Evolutionary conservation across 2,888 invertebrate genomes (phyloP), one percentile per base, ranked within the genome.

Genomic region (Cetonia aurata): DNA sequence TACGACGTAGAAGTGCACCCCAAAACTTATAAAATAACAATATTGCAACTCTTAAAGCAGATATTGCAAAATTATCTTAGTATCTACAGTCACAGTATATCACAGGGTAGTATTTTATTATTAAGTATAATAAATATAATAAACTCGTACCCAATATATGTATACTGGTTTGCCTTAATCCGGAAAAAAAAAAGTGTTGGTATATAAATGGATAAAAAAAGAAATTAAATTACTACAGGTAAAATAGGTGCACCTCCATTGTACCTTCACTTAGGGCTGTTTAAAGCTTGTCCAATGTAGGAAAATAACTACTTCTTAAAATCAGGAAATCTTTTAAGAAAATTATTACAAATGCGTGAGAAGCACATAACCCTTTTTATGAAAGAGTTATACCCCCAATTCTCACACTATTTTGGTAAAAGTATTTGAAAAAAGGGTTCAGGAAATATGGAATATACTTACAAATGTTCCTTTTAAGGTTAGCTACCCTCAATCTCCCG

Each of bases 321-420:
- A 53, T 19, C 31, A 53, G 10, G 10, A 53, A 53, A 53, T 3
- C 0, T 9, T n/a, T n/a, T 46, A 33, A 56, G 17, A 9, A 50
- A 50, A 50, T 50, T 8, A 9, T 9, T 50, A 50, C 6, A 62
- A 62, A 13, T 62, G n/a, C 62, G 62, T 62, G 62, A 33, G 62
- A 62, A 59, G 31, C 15, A 12, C 15, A 6, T 33, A 33, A 48
- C 33, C 48, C 17, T 48, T 62, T 25, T 31, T 12, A 15, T 9
- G 15, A 48, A 62, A 62, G 48, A 48, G 62, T 62, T 62, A 3
- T 8, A 41, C 41, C 15, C 13, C 1, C 15, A 59, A 48, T 62
- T 62, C 62, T 42, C 62, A 62, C 48, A 62, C 44, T 15, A 25
- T 62, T 60, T 62, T 33, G 48, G 48, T 62, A 50, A 62, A 48